Conservation (phyloP, 2,113 vertebrate species). For the Ptychochromis oligacanthus region DNA sequence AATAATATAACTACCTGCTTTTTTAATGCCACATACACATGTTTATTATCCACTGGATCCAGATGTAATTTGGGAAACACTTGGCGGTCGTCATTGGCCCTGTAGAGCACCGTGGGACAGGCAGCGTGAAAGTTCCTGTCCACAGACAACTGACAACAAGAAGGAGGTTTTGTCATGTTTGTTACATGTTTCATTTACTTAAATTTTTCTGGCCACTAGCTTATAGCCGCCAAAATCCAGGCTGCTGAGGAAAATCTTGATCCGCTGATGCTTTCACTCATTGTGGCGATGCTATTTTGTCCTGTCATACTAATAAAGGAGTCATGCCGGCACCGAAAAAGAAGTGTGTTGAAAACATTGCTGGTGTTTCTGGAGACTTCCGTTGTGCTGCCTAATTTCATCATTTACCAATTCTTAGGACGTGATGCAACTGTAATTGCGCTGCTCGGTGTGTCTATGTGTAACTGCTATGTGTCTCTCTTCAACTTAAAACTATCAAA, state of each 20-base stretch:
- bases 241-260: neutral
- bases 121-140: slow-evolving; percentile 79
- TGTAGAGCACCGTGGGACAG: slow-evolving; percentile 87
- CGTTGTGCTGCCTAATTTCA: neutral
- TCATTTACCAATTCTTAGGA: neutral
- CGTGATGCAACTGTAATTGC: neutral
- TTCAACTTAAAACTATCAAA: too few species aligned
- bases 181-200: neutral
- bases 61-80: slow-evolving; percentile 86
- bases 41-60: slow-evolving; percentile 82
- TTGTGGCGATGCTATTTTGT: neutral
- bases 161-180: neutral
- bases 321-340: accelerated
- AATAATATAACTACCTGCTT: slow-evolving; percentile 77
- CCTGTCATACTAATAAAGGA: neutral
- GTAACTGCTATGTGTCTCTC: neutral
- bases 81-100: slow-evolving; percentile 81
- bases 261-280: neutral
- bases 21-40: slow-evolving; percentile 85
- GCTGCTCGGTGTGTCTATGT: neutral
- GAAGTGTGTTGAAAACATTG: neutral
- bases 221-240: neutral
- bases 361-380: neutral
- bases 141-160: slow-evolving; percentile 84
- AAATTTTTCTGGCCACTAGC: neutral